phyloP scores from a whole-genome alignment of 92 coral and sea anemone genomes.

The Parazoanthus atlanticus region DNA sequence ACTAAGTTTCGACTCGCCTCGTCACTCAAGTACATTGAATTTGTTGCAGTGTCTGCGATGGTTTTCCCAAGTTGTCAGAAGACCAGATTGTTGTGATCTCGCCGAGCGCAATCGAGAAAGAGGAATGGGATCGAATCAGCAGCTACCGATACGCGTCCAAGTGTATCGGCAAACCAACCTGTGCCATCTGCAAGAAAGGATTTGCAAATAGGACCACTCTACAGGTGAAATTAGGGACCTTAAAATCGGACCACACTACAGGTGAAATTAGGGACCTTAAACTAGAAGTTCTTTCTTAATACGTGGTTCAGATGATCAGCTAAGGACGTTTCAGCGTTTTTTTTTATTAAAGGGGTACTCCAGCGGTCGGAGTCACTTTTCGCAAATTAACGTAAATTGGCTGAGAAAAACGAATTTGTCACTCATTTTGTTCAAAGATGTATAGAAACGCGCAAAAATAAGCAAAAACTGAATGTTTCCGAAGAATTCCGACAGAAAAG shows the following conservation, averaged over 20 bases:
- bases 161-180: neutral
- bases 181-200: constrained; percentile 20
- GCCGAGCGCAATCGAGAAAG: constrained; percentile 12
- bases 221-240: neutral
- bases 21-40: neutral
- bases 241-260: neutral
- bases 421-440: too few species aligned
- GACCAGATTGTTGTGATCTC: neutral
- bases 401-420: too few species aligned
- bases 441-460: too few species aligned
- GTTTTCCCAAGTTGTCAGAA: neutral
- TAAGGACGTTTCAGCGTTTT: too few species aligned
- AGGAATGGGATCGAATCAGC: constrained; percentile 31
- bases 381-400: too few species aligned
- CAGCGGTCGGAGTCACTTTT: too few species aligned
- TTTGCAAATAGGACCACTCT: constrained; percentile 15
- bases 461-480: too few species aligned
- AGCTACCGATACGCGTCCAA: constrained; percentile 26
- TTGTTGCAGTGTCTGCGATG: neutral
- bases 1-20: neutral
- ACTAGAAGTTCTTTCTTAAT: too few species aligned
- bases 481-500: too few species aligned
- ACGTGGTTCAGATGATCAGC: too few species aligned
- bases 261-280: neutral
- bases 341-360: too few species aligned